Base-by-base conservation (phyloP, 2,888 invertebrate species). In the Laspeyria flexula region DNA sequence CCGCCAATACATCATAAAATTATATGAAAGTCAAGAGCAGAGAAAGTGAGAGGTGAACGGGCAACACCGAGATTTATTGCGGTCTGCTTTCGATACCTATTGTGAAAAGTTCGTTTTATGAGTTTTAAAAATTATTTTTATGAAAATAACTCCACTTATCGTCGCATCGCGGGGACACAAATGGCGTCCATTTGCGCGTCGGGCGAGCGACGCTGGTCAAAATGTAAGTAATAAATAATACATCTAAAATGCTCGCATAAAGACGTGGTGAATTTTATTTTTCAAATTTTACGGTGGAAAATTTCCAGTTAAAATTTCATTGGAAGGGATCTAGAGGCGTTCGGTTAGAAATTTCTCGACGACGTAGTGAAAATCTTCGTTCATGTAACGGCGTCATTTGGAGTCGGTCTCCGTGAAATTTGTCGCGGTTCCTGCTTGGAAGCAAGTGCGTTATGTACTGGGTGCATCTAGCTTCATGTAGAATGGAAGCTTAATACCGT, bases 21-120 rank as follows among this genome's bases (percentile, higher is more conserved):
- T 90, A 92, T 88, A 90, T 91, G 86, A 92, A 91, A 91, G 90
- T 90, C 92, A 89, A 90, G 88, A 84, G 86, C 86, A 86, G 88
- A 81, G 85, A 81, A 85, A 85, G 86, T 84, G 86, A 81, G 85
- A 88, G 88, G 88, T 86, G 90, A 88, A 82, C 82, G 80, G 83
- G 79, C 81, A 67, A 75, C 75, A 54, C 70, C 64, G 53, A 75
- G 84, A 91, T 91, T 91, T 92, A 92, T 91, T 80, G 84, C 86
- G 86, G 90, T 82, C 88, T 88, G 91, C 81, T 85, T 84, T 87
- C 85, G 88, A 90, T 88, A 86, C 86, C 86, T 85, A 88, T 91
- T 90, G 90, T 90, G 78, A 71, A 83, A 81, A 80, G 72, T 77
- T 66, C 66, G 71, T 74, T 86, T 88, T 88, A 87, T 77, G 82